Evolutionary conservation across 1,140 invertebrate genomes (phyloP), one percentile per base, ranked within the genome.

Genomic region (Propsilocerus akamusi): DNA sequence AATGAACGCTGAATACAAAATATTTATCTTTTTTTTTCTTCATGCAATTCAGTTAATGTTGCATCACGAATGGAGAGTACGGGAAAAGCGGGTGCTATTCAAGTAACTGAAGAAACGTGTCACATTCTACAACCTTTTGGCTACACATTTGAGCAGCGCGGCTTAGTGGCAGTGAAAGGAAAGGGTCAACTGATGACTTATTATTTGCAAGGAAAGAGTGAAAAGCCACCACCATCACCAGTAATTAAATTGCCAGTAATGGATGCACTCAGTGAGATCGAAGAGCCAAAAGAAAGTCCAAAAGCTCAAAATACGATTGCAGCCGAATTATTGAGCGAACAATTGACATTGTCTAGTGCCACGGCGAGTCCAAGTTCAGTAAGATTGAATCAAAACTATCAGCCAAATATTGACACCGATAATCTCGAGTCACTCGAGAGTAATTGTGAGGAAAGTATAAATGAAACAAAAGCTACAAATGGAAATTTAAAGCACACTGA

Each of bases 31-130:
- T 11, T 6, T 30, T 30, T 7, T 30, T 30, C 2, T 30, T 30
- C 6, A 30, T 30, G 91, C 0, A 95, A 96, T 61, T 91, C 91
- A 1, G 92, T 96, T 1, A 97, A 97, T 63, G 90, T 96, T 1
- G 91, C 92, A 4, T 93, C 87, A 0, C 72, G 92, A 49, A 96
- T 97, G 91, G 93, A 97, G 62, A 93, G 87, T 60, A 96, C 92
- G 1, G 93, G 94, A 23, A 92, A 92, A 73, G 85, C 90, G 52
- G 90, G 89, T 7, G 86, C 81, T 53, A 92, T 97, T 57, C 93
- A 97, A 76, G 89, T 95, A 11, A 93, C 90, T 0, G 86, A 93
- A 63, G 91, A 95, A 62, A 95, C 90, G 0, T 82, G 82, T 54
- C 72, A 78, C 52, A 92, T 95, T 55, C 69, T 95, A 2, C 75